A percentile compares a stretch with the other conserved stretches of the same genome.
Evolutionary conservation across 2,797 vertebrate genomes (phyloP).

Genomic region (Anabacerthia variegaticeps): DNA sequence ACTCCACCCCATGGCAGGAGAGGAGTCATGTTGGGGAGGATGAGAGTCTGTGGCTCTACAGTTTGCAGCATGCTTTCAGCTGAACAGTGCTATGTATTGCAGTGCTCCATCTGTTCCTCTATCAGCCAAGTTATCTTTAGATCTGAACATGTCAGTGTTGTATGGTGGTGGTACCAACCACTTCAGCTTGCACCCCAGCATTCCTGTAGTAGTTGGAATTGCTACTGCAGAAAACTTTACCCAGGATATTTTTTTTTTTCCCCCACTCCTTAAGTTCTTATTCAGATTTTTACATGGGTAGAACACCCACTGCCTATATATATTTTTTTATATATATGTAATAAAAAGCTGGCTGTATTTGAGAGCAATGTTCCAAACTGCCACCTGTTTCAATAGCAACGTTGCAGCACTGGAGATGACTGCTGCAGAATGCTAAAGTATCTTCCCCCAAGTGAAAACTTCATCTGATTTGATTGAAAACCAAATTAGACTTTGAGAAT

Average conservation of each 20-base stretch:
- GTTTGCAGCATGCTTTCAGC: slow-evolving; percentile 15
- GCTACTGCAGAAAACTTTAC: slow-evolving; percentile 1
- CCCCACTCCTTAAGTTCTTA: background rate
- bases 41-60: background rate
- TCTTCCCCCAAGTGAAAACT: slow-evolving; percentile 20
- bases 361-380: slow-evolving; percentile 22
- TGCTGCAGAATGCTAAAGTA: slow-evolving; percentile 35
- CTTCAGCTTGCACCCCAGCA: background rate
- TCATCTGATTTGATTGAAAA: slow-evolving; percentile 48
- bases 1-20: background rate
- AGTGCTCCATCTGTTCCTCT: slow-evolving; percentile 53
- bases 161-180: slow-evolving; percentile 21
- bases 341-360: slow-evolving; percentile 12
- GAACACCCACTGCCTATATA: slow-evolving; percentile 11
- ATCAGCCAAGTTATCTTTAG: slow-evolving; percentile 63
- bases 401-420: background rate
- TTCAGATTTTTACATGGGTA: slow-evolving; percentile 32
- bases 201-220: slow-evolving; percentile 41
- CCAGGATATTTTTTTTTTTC: background rate
- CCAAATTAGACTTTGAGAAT: slow-evolving; percentile 16
- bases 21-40: background rate
- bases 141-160: slow-evolving; percentile 28
- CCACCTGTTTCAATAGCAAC: slow-evolving; percentile 47
- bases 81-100: slow-evolving; percentile 29
- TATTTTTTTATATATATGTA: background rate